Evolutionary conservation across 1,140 invertebrate species (phyloP).

Genomic region (Tetraneura akinire): DNA sequence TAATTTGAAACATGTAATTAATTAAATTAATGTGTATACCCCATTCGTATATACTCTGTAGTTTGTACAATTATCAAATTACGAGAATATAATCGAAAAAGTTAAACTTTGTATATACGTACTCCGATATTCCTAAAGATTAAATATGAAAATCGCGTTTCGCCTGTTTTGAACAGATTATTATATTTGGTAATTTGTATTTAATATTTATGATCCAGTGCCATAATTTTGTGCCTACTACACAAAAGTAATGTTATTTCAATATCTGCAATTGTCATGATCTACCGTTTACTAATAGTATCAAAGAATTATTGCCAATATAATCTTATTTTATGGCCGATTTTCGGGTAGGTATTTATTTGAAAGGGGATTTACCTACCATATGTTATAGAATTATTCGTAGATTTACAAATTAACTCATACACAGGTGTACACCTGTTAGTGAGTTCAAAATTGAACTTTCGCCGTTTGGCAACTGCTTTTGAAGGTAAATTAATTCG

Average conservation of each 20-base stretch:
- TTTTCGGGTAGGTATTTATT: background rate
- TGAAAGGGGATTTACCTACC: background rate
- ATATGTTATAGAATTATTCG: slow-evolving; percentile 19
- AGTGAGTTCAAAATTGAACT: background rate
- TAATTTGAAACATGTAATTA: too few relatives aligned
- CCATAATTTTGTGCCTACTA: background rate
- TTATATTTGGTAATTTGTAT: background rate
- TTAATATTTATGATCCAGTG: background rate
- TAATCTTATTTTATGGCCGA: slow-evolving; percentile 8
- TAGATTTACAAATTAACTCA: background rate
- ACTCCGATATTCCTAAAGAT: too few relatives aligned
- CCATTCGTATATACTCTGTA: too few relatives aligned
- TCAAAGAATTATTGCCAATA: slow-evolving; percentile 23
- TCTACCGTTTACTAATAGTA: background rate
- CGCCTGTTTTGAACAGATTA: background rate
- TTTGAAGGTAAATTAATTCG: slow-evolving; percentile 26
- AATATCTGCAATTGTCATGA: background rate
- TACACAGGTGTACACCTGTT: background rate
- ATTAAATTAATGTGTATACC: too few relatives aligned
- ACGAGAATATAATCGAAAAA: too few relatives aligned
- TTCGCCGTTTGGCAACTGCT: background rate
- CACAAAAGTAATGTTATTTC: background rate
- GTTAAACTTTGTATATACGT: too few relatives aligned
- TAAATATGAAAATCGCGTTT: background rate
- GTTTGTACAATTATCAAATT: too few relatives aligned